Conservation (phyloP, 2,113 vertebrate species). For the Myotis lucifugus region DNA sequence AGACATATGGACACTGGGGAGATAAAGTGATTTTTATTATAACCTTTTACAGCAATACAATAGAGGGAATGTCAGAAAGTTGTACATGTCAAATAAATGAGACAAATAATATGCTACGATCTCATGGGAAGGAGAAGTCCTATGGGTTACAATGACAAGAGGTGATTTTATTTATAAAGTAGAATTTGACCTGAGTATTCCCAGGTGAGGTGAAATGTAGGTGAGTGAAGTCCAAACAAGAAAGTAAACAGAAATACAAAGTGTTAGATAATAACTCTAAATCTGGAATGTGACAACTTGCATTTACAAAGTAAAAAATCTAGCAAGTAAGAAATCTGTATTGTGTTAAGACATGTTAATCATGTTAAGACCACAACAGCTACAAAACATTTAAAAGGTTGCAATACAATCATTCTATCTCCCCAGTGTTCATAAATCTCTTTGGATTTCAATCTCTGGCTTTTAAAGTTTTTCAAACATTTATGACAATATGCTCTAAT, state of each 20-base stretch:
- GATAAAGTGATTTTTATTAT: no score
- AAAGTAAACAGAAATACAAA: constrained; percentile 22
- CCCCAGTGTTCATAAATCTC: not conserved
- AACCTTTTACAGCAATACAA: not conserved
- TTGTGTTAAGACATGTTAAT: not conserved
- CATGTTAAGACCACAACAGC: not conserved
- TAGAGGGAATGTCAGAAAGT: not conserved
- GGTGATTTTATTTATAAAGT: not conserved
- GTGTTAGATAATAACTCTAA: not conserved
- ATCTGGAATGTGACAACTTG: constrained; percentile 10
- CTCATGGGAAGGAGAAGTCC: not conserved
- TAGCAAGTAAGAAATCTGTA: not conserved
- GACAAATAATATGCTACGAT: not conserved
- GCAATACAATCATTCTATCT: constrained; percentile 1
- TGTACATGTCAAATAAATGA: not conserved
- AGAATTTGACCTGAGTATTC: constrained; percentile 19
- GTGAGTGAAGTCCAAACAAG: not conserved
- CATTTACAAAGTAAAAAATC: constrained; percentile 16
- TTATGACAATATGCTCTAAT: not conserved
- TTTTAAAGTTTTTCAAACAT: constrained; percentile 46
- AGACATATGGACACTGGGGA: no score
- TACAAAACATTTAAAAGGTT: constrained; percentile 28
- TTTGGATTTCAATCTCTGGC: not conserved
- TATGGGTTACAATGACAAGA: constrained; percentile 11
- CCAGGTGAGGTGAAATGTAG: constrained; percentile 6